Percentiles rank a stretch among this genome's conserved stretches.
These are phyloP conservation scores for Alces alces DNA, from an alignment of 2,113 vertebrate species.

Conservation along the genomic window DNA sequence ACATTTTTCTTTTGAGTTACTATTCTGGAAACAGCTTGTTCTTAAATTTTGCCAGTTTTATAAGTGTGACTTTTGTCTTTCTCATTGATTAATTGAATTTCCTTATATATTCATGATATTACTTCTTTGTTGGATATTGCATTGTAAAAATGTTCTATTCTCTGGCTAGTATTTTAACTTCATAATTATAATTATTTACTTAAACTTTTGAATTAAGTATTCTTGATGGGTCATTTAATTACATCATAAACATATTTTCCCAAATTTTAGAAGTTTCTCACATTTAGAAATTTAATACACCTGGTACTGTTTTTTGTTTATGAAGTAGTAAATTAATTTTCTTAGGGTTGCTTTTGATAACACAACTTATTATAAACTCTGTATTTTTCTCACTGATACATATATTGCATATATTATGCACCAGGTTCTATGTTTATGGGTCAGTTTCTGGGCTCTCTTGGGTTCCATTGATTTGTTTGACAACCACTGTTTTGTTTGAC, in stretches of 20 bases:
- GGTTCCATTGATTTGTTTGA: neutral
- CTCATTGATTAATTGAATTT: neutral
- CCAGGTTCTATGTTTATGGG: neutral
- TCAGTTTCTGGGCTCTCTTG: neutral
- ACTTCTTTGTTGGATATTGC: neutral
- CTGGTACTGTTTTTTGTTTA: neutral
- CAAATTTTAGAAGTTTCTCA: neutral
- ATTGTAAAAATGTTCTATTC: neutral
- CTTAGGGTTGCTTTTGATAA: neutral
- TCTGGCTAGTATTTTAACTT: neutral
- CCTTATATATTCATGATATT: neutral
- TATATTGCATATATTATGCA: neutral
- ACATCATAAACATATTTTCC: neutral
- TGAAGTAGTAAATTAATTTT: neutral
- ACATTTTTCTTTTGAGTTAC: neutral
- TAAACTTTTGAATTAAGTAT: neutral
- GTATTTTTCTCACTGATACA: neutral
- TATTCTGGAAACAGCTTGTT: constrained; percentile 12
- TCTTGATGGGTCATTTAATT: neutral
- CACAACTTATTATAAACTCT: neutral
- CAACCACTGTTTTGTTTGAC: neutral
- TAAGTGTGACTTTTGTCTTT: neutral
- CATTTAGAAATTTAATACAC: neutral
- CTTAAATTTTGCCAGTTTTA: neutral
- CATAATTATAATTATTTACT: neutral